phyloP scores from a whole-genome alignment of 2,113 vertebrate species.

The Lasiurus cinereus region DNA sequence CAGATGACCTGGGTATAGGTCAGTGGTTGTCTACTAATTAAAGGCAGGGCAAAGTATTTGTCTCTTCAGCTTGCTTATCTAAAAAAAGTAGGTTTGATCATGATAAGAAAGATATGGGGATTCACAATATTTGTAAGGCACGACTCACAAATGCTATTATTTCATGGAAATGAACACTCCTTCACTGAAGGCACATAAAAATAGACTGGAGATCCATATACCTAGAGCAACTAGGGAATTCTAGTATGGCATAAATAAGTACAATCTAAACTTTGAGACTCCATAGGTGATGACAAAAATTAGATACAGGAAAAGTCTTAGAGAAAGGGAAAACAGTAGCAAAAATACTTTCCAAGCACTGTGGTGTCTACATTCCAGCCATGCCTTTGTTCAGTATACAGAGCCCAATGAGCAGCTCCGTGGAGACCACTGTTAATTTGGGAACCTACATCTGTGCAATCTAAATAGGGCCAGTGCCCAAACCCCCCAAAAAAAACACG shows the following conservation, averaged over 20 bases:
- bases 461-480: conserved; percentile 51
- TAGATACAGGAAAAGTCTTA: not conserved
- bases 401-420: conserved; percentile 22
- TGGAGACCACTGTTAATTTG: conserved; percentile 56
- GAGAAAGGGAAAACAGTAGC: not conserved
- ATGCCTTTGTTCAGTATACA: not conserved
- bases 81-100: not conserved
- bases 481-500: not conserved
- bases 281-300: not conserved
- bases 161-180: not conserved
- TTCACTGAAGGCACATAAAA: not conserved
- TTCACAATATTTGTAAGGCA: not conserved
- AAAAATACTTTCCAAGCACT: not conserved
- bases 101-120: not conserved
- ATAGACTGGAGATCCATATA: not conserved
- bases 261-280: not conserved
- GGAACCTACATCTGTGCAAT: conserved; percentile 39
- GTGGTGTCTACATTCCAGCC: not conserved
- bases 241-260: not conserved
- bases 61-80: conserved; percentile 11
- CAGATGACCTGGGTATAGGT: not conserved
- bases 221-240: not conserved
- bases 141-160: not conserved
- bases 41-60: not conserved
- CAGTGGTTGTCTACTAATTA: not conserved